These are phyloP conservation scores for Panagrolaimus sp. DNA, from an alignment of 1,140 invertebrate genomes.

Conservation along the genomic window DNA sequence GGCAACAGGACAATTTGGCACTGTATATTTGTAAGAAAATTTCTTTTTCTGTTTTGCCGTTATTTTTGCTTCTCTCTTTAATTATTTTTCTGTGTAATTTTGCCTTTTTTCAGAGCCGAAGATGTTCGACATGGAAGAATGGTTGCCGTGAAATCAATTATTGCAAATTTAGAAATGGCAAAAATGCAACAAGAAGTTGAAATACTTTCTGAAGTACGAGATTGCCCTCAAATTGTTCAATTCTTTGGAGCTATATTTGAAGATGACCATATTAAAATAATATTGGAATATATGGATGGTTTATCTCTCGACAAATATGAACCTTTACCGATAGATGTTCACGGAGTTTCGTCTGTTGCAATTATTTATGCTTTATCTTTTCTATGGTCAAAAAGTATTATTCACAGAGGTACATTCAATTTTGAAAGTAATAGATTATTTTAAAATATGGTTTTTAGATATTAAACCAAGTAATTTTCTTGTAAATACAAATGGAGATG, in stretches of 20 bases:
- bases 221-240: conserved; percentile 95
- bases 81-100: not conserved
- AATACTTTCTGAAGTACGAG: conserved; percentile 74
- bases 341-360: conserved; percentile 59
- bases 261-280: conserved; percentile 91
- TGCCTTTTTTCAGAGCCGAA: conserved; percentile 25
- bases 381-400: conserved; percentile 62
- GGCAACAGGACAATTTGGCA: no score
- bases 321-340: conserved; percentile 54
- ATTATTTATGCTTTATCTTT: conserved; percentile 62
- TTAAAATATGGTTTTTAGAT: conserved; percentile 51
- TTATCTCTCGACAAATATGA: conserved; percentile 63
- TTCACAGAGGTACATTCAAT: conserved; percentile 61
- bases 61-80: no score
- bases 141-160: conserved; percentile 31
- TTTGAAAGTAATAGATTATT: not conserved
- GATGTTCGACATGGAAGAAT: not conserved
- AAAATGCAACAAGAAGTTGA: not conserved
- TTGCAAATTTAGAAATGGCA: not conserved
- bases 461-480: conserved; percentile 63
- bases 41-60: no score
- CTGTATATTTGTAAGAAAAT: no score
- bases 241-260: conserved; percentile 98
- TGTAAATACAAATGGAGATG: conserved; percentile 61
- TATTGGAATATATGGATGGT: conserved; percentile 90